A percentile compares a stretch with the other conserved stretches of the same genome.
Evolutionary conservation across 2,113 vertebrate species (phyloP).

Genomic region (Anas platyrhynchos): DNA sequence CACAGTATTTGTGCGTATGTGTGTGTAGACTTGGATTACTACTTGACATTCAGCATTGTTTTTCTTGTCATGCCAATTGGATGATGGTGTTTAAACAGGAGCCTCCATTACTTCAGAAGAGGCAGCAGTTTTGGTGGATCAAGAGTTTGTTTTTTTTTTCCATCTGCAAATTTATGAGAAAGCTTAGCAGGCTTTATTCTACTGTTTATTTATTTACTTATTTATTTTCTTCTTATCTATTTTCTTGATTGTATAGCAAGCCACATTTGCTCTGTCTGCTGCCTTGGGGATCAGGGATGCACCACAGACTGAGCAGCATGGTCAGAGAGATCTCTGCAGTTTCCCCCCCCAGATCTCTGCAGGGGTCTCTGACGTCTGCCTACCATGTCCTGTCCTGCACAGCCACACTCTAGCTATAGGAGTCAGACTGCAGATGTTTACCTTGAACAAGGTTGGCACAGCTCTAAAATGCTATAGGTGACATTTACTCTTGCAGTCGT

Average conservation of each 20-base stretch:
- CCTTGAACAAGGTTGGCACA: not conserved
- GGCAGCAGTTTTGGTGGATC: not conserved
- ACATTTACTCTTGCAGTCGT: not conserved
- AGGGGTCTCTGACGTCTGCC: not conserved
- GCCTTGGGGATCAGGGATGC: not conserved
- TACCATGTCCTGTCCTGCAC: not conserved
- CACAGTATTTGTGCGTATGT: not conserved
- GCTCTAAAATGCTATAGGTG: not conserved
- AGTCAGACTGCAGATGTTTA: not conserved
- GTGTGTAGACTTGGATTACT: not conserved
- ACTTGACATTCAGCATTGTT: not conserved
- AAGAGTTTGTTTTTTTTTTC: not conserved
- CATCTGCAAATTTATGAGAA: not conserved
- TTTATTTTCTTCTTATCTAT: not conserved
- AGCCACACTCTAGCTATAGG: rapidly evolving
- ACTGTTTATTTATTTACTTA: not conserved
- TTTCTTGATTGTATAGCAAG: not conserved
- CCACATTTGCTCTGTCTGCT: not conserved
- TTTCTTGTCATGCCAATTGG: not conserved
- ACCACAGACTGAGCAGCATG: not conserved
- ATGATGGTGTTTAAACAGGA: not conserved
- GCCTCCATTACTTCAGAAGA: not conserved
- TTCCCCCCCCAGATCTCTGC: not conserved
- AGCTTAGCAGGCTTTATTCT: not conserved
- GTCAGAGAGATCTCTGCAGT: too few species aligned